A percentile compares a stretch with the other conserved stretches of the same genome.
These are phyloP conservation scores for Agrotis exclamationis DNA, from an alignment of 2,888 invertebrate species.

Conservation along the genomic window DNA sequence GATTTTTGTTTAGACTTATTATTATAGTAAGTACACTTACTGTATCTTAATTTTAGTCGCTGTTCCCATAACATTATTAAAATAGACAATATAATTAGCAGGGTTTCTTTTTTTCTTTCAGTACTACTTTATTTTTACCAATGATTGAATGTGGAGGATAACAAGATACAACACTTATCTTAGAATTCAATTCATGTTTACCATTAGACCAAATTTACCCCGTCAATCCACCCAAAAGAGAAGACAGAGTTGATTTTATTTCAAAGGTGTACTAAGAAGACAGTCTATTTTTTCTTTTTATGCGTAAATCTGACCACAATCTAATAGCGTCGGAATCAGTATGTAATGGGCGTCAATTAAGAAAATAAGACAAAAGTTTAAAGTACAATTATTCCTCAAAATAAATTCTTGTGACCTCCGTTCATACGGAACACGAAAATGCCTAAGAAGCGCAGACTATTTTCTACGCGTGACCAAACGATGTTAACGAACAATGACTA, in stretches of 20 bases:
- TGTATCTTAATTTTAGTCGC: background rate
- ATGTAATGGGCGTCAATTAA: constrained; percentile 15
- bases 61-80: background rate
- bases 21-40: constrained; percentile 34
- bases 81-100: no score
- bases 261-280: background rate
- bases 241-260: no score
- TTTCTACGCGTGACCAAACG: background rate
- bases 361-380: background rate
- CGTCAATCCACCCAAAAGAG: background rate
- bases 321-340: background rate
- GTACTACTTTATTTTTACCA: constrained; percentile 1
- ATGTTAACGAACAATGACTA: background rate
- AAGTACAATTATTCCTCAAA: background rate
- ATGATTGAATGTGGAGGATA: constrained; percentile 32
- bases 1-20: constrained; percentile 4
- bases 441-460: constrained; percentile 36
- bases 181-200: constrained; percentile 18
- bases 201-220: background rate
- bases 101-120: constrained; percentile 22
- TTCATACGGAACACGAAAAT: constrained; percentile 11
- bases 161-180: constrained; percentile 2
- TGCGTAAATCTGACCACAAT: background rate
- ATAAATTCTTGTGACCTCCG: background rate
- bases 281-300: background rate